phyloP scores from a whole-genome alignment of 2,888 invertebrate genomes.

The Callimorpha dominula region DNA sequence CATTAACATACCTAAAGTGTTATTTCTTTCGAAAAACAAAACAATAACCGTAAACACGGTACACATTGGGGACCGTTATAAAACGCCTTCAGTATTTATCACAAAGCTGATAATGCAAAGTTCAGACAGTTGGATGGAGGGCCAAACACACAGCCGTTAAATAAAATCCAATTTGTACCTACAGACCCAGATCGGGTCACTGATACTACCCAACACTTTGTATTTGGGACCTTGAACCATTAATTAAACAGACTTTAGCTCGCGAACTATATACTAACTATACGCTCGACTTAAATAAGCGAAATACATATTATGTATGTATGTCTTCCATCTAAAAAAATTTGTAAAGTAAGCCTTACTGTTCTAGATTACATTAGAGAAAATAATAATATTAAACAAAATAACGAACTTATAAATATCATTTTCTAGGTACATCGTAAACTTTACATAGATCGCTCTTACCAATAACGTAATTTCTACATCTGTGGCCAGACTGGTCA shows the following conservation, averaged over 20 bases:
- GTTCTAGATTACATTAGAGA: too few species aligned
- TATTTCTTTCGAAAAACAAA: conserved; percentile 7
- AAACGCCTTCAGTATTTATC: conserved; percentile 46
- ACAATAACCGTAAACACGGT: conserved; percentile 25
- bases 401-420: too few species aligned
- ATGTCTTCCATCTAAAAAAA: too few species aligned
- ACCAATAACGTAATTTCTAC: too few species aligned
- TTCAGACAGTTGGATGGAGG: conserved; percentile 52
- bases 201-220: conserved; percentile 69
- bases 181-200: conserved; percentile 76
- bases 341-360: too few species aligned
- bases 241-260: conserved; percentile 57
- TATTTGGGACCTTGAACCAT: conserved; percentile 55
- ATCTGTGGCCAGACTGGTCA: too few species aligned
- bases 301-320: not conserved
- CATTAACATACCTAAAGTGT: not conserved
- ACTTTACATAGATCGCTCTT: too few species aligned
- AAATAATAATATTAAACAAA: too few species aligned
- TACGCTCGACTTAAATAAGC: not conserved
- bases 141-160: conserved; percentile 51
- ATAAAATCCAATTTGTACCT: conserved; percentile 64
- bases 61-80: conserved; percentile 43
- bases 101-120: conserved; percentile 52
- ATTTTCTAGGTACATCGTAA: too few species aligned
- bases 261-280: conserved; percentile 8